A percentile compares a stretch with the other conserved stretches of the same genome.
These are phyloP conservation scores for Macrotis lagotis DNA, from an alignment of 2,113 vertebrate species.

Conservation along the genomic window DNA sequence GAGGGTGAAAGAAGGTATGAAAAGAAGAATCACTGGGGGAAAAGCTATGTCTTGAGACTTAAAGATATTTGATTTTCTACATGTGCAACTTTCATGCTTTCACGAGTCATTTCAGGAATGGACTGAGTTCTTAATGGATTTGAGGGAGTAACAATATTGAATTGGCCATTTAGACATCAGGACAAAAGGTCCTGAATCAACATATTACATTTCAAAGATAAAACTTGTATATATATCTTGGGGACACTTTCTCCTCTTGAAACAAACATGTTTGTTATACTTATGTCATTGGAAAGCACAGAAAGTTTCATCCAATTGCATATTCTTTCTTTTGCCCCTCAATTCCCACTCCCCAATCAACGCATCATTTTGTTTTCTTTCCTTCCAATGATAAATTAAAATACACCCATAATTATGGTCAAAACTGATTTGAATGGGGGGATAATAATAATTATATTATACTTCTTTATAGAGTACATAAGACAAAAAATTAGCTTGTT, in stretches of 20 bases:
- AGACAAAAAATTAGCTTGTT: background rate
- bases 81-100: slow-evolving; percentile 1
- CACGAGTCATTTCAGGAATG: background rate
- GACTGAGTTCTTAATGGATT: background rate
- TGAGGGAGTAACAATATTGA: background rate
- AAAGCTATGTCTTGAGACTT: background rate
- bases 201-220: background rate
- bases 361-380: background rate
- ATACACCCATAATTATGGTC: background rate
- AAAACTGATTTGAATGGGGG: background rate
- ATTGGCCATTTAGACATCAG: background rate
- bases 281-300: background rate
- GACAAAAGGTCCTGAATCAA: background rate
- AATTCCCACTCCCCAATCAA: background rate
- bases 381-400: background rate
- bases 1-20: too few species aligned
- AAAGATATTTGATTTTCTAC: background rate
- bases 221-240: background rate
- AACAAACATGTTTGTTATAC: background rate
- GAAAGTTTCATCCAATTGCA: background rate
- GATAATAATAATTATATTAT: background rate
- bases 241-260: background rate
- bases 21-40: background rate
- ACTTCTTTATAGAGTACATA: background rate
- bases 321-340: background rate